Conservation (phyloP, 2,888 invertebrate species). For the Sphaerophoria rueppellii region DNA sequence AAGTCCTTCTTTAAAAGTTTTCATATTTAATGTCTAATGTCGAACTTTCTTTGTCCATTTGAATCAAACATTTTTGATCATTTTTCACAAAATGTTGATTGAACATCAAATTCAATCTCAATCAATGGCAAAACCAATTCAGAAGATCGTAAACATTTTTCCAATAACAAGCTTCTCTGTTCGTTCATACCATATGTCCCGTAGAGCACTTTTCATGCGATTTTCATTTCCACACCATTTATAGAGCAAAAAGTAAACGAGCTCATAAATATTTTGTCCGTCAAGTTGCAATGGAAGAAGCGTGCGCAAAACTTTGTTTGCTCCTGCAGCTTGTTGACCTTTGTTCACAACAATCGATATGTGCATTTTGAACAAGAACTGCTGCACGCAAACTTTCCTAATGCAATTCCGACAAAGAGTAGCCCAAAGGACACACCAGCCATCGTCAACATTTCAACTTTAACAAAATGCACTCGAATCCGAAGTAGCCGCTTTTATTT, state of each 20-base stretch:
- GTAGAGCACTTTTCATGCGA: background rate
- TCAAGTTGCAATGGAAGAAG: constrained; percentile 24
- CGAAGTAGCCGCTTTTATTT: constrained; percentile 51
- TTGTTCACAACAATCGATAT: constrained; percentile 29
- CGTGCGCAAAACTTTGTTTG: constrained; percentile 45
- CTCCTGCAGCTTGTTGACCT: constrained; percentile 62
- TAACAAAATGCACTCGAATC: constrained; percentile 64
- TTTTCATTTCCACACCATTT: background rate
- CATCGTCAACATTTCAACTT: constrained; percentile 32
- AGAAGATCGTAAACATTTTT: constrained; percentile 58
- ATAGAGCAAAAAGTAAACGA: constrained; percentile 11
- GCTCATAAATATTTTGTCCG: constrained; percentile 50
- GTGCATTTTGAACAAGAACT: background rate
- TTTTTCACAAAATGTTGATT: constrained; percentile 1
- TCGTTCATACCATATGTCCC: constrained; percentile 27
- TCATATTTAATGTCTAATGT: no score
- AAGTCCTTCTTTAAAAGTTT: no score
- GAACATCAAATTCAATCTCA: constrained; percentile 23
- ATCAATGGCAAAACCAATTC: constrained; percentile 42
- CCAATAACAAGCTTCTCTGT: constrained; percentile 17
- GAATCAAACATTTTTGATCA: background rate
- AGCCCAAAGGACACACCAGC: background rate
- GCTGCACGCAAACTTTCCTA: constrained; percentile 59
- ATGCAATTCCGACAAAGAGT: constrained; percentile 29
- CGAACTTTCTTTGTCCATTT: no score